Evolutionary conservation across 2,113 vertebrate species (phyloP).

Genomic region (Scophthalmus maximus): DNA sequence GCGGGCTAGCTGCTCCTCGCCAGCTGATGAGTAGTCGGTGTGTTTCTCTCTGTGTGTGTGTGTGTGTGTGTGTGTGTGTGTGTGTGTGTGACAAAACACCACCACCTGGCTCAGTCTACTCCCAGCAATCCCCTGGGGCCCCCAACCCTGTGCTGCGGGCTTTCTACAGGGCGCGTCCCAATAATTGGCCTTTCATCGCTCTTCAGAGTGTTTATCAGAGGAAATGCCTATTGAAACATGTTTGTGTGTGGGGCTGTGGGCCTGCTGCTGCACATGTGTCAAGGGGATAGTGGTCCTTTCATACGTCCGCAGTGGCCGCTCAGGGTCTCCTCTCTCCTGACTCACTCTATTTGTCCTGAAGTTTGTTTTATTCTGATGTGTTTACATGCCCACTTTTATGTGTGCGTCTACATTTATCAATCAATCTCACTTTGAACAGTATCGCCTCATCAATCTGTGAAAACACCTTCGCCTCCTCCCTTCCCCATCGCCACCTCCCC

Average conservation of each 20-base stretch:
- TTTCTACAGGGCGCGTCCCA: constrained; percentile 30
- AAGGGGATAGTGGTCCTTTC: constrained; percentile 65
- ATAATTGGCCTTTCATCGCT: constrained; percentile 75
- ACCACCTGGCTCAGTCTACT: constrained; percentile 56
- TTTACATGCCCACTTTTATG: constrained; percentile 22
- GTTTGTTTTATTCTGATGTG: constrained; percentile 24
- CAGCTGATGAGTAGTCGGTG: constrained; percentile 57
- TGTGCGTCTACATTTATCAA: constrained; percentile 40
- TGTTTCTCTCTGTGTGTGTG: constrained; percentile 10
- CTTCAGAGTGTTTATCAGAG: constrained; percentile 60
- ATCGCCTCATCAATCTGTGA: constrained; percentile 61
- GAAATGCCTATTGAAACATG: constrained; percentile 48
- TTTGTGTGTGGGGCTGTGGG: constrained; percentile 27
- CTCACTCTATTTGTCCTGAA: background rate
- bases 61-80: constrained; percentile 20
- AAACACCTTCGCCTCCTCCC: constrained; percentile 23
- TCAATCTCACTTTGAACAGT: constrained; percentile 18
- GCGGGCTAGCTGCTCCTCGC: constrained; percentile 30
- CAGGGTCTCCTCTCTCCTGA: constrained; percentile 2
- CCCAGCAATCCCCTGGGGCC: constrained; percentile 56
- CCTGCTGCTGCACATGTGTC: constrained; percentile 36
- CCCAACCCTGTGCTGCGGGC: constrained; percentile 47
- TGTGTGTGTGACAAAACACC: constrained; percentile 62
- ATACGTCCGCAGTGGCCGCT: constrained; percentile 36
- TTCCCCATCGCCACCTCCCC: constrained; percentile 38